Evolutionary conservation across 1,140 invertebrate species (phyloP), one percentile per base, ranked within the genome.

Genomic region (Sinella curviseta): DNA sequence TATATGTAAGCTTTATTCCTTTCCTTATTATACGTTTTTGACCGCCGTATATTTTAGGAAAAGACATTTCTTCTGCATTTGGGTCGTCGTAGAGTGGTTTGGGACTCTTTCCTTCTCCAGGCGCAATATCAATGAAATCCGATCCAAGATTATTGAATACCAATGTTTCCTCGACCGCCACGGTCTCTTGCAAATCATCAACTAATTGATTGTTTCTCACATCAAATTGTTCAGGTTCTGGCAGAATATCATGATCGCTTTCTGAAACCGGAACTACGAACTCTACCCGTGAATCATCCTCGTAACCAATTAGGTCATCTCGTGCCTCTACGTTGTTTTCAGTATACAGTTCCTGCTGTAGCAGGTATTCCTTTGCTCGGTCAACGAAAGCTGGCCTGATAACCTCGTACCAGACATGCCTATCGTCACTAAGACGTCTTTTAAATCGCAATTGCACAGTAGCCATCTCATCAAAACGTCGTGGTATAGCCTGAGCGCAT

Each of bases 11-110:
- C 55, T 54, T 81, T 74, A 80, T 35, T 80, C 76, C 55, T 83
- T 77, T 60, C 78, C 76, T 65, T 65, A 78, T 55, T 3, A 70
- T 73, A 74, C 76, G 55, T 57, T 67, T 24, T 54, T 81, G 30
- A 28, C 85, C 85, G 48, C 73, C 77, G 70, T 84, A 85, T 74
- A 85, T 85, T 30, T 76, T 70, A 34, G 83, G 84, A 83, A 85
- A 85, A 1, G 83, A 81, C 60, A 85, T 60, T 78, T 82, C 80
- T 80, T 84, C 82, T 33, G 81, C 84, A 83, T 84, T 0, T 28
- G 12, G n/a, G 55, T 80, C 79, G 14, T n/a, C 14, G 16, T 28
- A 20, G 1, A 80, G 12, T 1, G 65, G 76, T 24, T 77, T 8
- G 34, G 76, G 79, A 12, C n/a, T 54, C 74, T 70, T 74, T 55